These are phyloP conservation scores for Euthynnus affinis DNA, from an alignment of 2,797 vertebrate species.

Conservation along the genomic window DNA sequence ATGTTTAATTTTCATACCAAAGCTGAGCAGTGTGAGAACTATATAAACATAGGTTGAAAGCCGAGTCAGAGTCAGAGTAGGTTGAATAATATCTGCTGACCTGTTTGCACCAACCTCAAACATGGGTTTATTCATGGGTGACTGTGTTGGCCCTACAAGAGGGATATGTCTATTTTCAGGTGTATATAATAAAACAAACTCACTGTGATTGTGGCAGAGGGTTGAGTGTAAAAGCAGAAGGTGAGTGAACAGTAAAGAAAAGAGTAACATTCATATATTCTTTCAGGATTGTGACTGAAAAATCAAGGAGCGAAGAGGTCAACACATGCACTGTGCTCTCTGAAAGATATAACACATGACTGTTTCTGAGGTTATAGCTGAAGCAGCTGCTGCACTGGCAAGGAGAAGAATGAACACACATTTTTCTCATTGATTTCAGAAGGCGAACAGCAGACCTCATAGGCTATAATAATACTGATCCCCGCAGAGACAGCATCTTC, in stretches of 20 bases:
- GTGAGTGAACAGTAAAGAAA: neutral
- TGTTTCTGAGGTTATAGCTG: constrained; percentile 11
- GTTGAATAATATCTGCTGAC: constrained; percentile 18
- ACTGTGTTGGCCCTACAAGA: neutral
- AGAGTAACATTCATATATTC: neutral
- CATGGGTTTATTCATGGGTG: constrained; percentile 9
- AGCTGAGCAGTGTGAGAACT: constrained; percentile 4
- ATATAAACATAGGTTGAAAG: constrained; percentile 2
- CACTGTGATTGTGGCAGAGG: neutral
- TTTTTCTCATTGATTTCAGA: constrained; percentile 52
- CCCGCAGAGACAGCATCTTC: constrained; percentile 39
- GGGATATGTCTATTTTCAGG: neutral
- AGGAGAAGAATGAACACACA: constrained; percentile 22
- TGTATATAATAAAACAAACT: constrained; percentile 12
- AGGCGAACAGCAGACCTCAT: constrained; percentile 33
- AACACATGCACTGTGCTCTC: neutral
- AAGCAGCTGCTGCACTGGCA: constrained; percentile 26
- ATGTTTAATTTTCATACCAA: neutral
- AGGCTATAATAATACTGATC: constrained; percentile 38
- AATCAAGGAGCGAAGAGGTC: neutral
- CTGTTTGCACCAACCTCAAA: neutral
- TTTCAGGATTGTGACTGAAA: neutral
- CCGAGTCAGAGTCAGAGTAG: neutral
- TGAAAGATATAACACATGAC: neutral
- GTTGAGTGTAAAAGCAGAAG: neutral